A percentile compares a stretch with the other conserved stretches of the same genome.
These are phyloP conservation scores for Turritopsis rubra DNA, from an alignment of 30 jellyfish, hydroid and myxozoan species.

Conservation along the genomic window DNA sequence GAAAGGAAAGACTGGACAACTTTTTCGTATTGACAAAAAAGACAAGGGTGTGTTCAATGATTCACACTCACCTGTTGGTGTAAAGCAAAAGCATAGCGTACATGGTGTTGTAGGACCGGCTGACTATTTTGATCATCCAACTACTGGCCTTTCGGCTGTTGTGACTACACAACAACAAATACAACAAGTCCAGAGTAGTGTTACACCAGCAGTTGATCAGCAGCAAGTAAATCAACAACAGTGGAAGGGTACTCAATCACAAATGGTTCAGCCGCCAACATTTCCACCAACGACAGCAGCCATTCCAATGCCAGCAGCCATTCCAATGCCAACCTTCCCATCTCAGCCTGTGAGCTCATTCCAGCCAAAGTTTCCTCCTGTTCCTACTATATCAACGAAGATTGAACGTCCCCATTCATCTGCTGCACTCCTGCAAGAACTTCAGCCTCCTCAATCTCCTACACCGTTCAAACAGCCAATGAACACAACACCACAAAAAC, in stretches of 20 bases:
- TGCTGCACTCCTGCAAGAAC: constrained; percentile 32
- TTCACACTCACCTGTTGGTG: constrained; percentile 7
- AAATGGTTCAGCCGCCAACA: neutral
- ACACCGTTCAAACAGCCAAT: constrained; percentile 26
- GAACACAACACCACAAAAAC: constrained; percentile 27
- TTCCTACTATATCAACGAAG: neutral
- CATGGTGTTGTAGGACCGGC: constrained; percentile 99
- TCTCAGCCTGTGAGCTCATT: neutral
- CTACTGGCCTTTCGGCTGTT: constrained; percentile 12
- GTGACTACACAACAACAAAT: neutral
- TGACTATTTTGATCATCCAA: constrained; percentile 53
- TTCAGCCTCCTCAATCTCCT: constrained; percentile 20
- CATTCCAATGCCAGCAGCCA: constrained; percentile 11
- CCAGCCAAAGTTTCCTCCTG: constrained; percentile 11
- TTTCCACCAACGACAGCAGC: constrained; percentile 1
- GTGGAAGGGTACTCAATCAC: neutral
- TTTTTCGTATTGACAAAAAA: constrained; percentile 16
- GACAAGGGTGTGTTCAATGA: constrained; percentile 16
- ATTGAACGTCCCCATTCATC: constrained; percentile 39
- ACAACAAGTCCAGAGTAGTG: neutral
- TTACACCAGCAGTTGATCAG: neutral
- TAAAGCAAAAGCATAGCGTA: constrained; percentile 33
- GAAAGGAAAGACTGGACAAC: constrained; percentile 22
- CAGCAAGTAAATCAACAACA: constrained; percentile 3
- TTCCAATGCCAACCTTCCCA: constrained; percentile 2